Evolutionary conservation across 2,888 invertebrate species (phyloP).

Genomic region (Standfussiana lucernea): DNA sequence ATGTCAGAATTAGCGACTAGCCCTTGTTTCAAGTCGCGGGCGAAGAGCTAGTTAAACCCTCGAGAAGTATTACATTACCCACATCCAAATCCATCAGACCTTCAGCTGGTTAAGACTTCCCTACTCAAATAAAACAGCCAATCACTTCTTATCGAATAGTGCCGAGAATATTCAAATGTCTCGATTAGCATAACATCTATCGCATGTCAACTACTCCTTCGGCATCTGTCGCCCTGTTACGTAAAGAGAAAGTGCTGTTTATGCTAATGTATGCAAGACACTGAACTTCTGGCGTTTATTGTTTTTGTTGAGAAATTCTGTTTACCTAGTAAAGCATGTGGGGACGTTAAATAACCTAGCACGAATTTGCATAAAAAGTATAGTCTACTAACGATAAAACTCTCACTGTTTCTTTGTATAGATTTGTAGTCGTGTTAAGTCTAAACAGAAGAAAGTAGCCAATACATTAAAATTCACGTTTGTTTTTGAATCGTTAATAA

Average conservation of each 20-base stretch:
- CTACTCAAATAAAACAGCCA: neutral
- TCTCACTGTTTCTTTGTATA: neutral
- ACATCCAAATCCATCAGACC: neutral
- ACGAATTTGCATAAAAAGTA: neutral
- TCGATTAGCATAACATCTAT: conserved; percentile 39
- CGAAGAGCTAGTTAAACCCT: neutral
- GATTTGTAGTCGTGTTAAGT: neutral
- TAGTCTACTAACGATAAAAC: neutral
- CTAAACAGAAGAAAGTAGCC: neutral
- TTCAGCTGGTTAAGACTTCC: neutral
- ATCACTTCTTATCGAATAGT: conserved; percentile 9
- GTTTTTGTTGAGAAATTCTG: conserved; percentile 35
- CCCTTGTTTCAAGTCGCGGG: neutral
- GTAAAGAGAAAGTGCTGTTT: conserved; percentile 51
- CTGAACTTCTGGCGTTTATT: conserved; percentile 41
- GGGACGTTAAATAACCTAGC: neutral
- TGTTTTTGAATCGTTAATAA: neutral
- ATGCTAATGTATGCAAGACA: conserved; percentile 54
- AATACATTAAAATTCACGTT: neutral
- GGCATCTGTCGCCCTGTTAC: conserved; percentile 47
- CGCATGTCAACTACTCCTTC: conserved; percentile 35
- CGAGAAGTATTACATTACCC: neutral
- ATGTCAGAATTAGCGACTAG: neutral
- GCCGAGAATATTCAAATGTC: conserved; percentile 30
- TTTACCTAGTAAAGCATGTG: neutral